These are phyloP conservation scores for Ypsolopha sequella DNA, from an alignment of 2,888 invertebrate genomes.

Conservation along the genomic window DNA sequence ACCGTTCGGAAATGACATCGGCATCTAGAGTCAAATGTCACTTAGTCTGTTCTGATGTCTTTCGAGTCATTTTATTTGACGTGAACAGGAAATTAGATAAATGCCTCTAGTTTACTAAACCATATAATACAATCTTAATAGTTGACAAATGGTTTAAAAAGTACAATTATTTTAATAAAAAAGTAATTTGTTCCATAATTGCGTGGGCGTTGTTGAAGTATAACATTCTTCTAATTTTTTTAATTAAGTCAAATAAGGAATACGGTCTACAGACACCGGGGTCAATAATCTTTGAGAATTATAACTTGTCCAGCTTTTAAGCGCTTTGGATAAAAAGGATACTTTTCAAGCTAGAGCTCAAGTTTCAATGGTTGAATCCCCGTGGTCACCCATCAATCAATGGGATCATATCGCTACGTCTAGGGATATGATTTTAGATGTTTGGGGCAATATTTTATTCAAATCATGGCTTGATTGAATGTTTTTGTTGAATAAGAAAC, in stretches of 20 bases:
- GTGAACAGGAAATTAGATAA: constrained; percentile 44
- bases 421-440: constrained; percentile 62
- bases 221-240: constrained; percentile 58
- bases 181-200: constrained; percentile 38
- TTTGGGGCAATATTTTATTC: constrained; percentile 64
- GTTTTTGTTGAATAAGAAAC: constrained; percentile 26
- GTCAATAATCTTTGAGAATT: constrained; percentile 53
- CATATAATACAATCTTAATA: constrained; percentile 9
- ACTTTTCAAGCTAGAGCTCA: constrained; percentile 13
- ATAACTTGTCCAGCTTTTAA: constrained; percentile 28
- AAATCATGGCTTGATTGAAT: constrained; percentile 63
- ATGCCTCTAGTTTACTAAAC: constrained; percentile 14
- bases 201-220: constrained; percentile 46
- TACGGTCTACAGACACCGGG: constrained; percentile 40
- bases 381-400: constrained; percentile 70
- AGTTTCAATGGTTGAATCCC: constrained; percentile 24
- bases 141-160: background rate
- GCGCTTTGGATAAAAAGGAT: constrained; percentile 7
- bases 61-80: constrained; percentile 19
- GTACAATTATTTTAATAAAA: constrained; percentile 21
- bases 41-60: constrained; percentile 15
- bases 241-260: constrained; percentile 62
- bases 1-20: constrained; percentile 15
- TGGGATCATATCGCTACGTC: constrained; percentile 60
- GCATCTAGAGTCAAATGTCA: constrained; percentile 7